Base-by-base conservation (phyloP, 2,888 invertebrate species). In the Cenopis cana region DNA sequence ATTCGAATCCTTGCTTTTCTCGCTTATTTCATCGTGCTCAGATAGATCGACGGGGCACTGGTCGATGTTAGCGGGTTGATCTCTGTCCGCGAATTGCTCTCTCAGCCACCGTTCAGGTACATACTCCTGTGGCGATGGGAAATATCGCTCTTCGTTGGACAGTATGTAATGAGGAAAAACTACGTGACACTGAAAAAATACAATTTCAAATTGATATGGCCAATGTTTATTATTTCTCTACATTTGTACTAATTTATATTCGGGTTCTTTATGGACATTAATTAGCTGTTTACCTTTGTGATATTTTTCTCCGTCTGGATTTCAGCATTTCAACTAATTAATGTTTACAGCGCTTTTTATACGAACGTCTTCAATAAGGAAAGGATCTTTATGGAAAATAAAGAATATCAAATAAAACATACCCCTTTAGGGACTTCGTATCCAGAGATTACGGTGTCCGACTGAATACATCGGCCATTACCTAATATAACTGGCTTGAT, bases 401-500 rank as follows among this genome's bases (percentile, higher is more conserved):
- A 50, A 57, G 18, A 59, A 69, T 64, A 46, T 46, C 24, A 65
- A 62, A 52, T 61, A 29, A 29, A 70, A 87, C 94, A 94, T 94
- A 97, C 97, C 87, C 97, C 97, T 91, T 97, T 96, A 14, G 97
- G 97, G 74, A 98, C 95, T 82, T 95, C 93, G 82, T 96, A 97
- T 74, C 97, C 97, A 72, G 95, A 95, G 80, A 97, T 95, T 12
- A 96, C 93, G 2, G 97, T 93, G 85, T 97, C 96, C 10, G 95
- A 94, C 85, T 96, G 96, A 65, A 97, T 94, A 81, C 96, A 96
- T 77, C 97, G 94, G 6, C 96, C 96, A 79, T 97, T 96, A 50
- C 97, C 97, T 81, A 97, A 95, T 75, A 97, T 96, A 17, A 97
- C 97, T 10, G 97, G 97, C 85, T 96, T 96, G 88, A 97, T 96